These are phyloP conservation scores for Microcebus murinus DNA, from an alignment of 2,113 vertebrate species.

Conservation along the genomic window DNA sequence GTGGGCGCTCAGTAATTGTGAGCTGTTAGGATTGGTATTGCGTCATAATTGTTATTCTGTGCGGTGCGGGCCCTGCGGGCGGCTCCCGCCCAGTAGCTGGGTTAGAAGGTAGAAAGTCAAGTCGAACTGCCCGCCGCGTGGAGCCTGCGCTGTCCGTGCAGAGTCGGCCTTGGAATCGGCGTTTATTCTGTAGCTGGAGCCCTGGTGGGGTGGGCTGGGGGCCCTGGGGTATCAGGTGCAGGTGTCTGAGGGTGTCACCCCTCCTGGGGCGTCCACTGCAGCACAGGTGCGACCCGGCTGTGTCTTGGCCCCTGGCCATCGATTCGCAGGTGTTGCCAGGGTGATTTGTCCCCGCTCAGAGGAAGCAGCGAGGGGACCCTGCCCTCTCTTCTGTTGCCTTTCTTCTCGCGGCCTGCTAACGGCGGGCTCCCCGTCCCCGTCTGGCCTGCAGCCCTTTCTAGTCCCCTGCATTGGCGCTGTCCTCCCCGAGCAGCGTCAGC, in stretches of 20 bases:
- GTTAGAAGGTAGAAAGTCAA: background rate
- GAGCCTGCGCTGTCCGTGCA: background rate
- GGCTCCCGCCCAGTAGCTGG: background rate
- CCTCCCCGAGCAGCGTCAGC: background rate
- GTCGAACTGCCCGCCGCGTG: rapidly evolving
- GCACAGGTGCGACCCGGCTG: background rate
- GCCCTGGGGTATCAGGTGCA: background rate
- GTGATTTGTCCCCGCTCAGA: background rate
- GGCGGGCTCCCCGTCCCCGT: background rate
- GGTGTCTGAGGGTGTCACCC: rapidly evolving
- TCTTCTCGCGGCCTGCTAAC: background rate
- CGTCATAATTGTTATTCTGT: background rate
- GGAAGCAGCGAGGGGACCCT: background rate
- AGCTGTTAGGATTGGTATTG: background rate
- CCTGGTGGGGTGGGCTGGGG: rapidly evolving
- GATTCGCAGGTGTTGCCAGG: rapidly evolving
- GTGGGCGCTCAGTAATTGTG: background rate
- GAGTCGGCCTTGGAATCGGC: rapidly evolving
- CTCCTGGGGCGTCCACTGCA: background rate
- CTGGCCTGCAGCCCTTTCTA: background rate
- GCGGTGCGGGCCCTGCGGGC: background rate
- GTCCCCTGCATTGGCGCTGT: background rate
- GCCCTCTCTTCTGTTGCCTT: background rate
- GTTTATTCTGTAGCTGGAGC: background rate
- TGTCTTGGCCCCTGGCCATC: rapidly evolving